Conservation (phyloP, 2,888 invertebrate genomes). For the Teleogryllus oceanicus region DNA sequence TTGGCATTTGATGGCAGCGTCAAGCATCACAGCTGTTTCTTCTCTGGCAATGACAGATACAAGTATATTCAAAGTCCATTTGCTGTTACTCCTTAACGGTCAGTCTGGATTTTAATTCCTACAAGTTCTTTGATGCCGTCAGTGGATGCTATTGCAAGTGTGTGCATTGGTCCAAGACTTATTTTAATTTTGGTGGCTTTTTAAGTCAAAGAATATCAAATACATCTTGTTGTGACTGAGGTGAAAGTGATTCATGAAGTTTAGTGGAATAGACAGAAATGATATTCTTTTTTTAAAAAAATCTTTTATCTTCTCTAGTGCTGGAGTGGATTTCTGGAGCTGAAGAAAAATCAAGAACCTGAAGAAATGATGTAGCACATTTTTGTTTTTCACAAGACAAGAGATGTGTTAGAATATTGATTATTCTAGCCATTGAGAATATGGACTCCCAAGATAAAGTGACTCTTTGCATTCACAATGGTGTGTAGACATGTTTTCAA, state of each 20-base stretch:
- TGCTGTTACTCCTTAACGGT: background rate
- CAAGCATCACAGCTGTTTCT: slow-evolving; percentile 4
- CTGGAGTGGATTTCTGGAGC: slow-evolving; percentile 10
- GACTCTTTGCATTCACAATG: slow-evolving; percentile 28
- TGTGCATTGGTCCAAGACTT: slow-evolving; percentile 7
- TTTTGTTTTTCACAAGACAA: slow-evolving; percentile 19
- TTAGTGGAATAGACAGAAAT: background rate
- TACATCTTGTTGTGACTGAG: background rate
- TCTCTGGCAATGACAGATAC: slow-evolving; percentile 6
- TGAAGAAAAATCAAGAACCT: slow-evolving; percentile 7
- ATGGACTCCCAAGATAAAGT: slow-evolving; percentile 21
- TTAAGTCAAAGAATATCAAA: background rate
- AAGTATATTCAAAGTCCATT: slow-evolving; percentile 7
- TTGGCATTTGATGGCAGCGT: background rate
- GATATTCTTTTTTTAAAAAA: background rate
- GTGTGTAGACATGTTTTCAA: slow-evolving; percentile 32
- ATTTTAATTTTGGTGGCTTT: slow-evolving; percentile 1
- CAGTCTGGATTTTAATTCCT: slow-evolving; percentile 7
- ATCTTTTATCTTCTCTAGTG: slow-evolving; percentile 18
- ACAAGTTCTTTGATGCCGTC: slow-evolving; percentile 8
- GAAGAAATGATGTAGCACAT: slow-evolving; percentile 20
- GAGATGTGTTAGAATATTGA: background rate
- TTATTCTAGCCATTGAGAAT: slow-evolving; percentile 23
- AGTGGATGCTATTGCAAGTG: slow-evolving; percentile 18
- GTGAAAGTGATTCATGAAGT: slow-evolving; percentile 10